phyloP scores from a whole-genome alignment of 2,888 invertebrate species.

The Rhogogaster chlorosoma region DNA sequence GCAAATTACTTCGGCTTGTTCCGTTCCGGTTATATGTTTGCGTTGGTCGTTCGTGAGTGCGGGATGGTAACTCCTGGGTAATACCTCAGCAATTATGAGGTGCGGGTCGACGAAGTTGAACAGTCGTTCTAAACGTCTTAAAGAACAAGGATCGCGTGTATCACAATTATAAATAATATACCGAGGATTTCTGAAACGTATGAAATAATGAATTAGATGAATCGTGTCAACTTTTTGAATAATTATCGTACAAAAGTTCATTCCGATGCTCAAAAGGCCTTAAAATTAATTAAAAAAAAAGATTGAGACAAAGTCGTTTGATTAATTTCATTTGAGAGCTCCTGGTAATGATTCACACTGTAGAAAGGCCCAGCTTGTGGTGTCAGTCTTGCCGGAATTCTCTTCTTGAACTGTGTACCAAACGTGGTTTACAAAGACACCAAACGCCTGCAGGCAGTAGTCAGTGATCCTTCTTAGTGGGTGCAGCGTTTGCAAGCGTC shows the following conservation, averaged over 20 bases:
- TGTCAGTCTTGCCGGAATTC: constrained; percentile 36
- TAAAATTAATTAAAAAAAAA: background rate
- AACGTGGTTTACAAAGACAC: constrained; percentile 39
- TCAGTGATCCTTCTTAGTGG: constrained; percentile 18
- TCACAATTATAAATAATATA: background rate
- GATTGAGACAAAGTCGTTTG: background rate
- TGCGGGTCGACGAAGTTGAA: constrained; percentile 17
- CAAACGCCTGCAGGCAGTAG: constrained; percentile 32
- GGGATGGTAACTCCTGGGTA: constrained; percentile 11
- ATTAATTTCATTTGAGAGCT: constrained; percentile 36
- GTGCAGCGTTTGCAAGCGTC: background rate
- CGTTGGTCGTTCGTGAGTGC: background rate
- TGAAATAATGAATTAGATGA: background rate
- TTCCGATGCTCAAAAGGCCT: background rate
- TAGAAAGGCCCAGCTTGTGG: constrained; percentile 42
- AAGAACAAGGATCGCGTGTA: background rate
- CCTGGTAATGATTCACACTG: constrained; percentile 44
- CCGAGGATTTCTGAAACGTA: background rate
- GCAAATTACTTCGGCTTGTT: constrained; percentile 39
- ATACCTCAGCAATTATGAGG: constrained; percentile 25
- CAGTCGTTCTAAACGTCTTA: constrained; percentile 1
- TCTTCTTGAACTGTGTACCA: constrained; percentile 43
- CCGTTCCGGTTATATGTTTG: constrained; percentile 37
- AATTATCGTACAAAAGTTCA: background rate
- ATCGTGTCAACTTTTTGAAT: background rate